Evolutionary conservation across 2,113 vertebrate species (phyloP).

Genomic region (Scophthalmus maximus): DNA sequence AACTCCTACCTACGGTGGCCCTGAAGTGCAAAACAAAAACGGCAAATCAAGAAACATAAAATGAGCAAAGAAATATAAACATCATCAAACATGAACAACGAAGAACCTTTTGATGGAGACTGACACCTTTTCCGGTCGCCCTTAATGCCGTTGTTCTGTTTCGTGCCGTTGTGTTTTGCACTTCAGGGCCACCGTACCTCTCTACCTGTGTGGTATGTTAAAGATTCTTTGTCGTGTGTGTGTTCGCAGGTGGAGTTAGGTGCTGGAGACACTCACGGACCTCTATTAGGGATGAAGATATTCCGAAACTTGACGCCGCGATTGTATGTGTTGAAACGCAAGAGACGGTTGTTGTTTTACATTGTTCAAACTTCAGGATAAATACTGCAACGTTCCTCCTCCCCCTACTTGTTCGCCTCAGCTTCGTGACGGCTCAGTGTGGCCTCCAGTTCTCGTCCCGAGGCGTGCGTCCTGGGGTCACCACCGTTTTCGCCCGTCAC

Average conservation of each 20-base stretch:
- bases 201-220: neutral
- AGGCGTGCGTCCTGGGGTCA: conserved; percentile 90
- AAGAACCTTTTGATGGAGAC: too few species aligned
- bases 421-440: conserved; percentile 93
- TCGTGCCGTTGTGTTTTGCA: too few species aligned
- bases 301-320: conserved; percentile 95
- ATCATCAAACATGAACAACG: too few species aligned
- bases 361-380: neutral
- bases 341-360: neutral
- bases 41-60: too few species aligned
- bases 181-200: too few species aligned
- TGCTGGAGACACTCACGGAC: conserved; percentile 94
- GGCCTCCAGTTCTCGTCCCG: conserved; percentile 95
- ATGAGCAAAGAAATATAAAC: too few species aligned
- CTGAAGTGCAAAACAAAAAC: too few species aligned
- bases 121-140: too few species aligned
- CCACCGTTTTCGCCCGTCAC: conserved; percentile 92
- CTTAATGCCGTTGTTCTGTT: neutral
- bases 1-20: too few species aligned
- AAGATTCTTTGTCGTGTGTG: neutral
- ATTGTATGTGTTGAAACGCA: conserved; percentile 83
- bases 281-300: conserved; percentile 92
- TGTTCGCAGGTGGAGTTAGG: conserved; percentile 92
- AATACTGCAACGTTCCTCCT: neutral
- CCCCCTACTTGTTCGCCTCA: conserved; percentile 47